Conservation (phyloP, 1,140 invertebrate species). For the Dinoponera quadriceps region DNA sequence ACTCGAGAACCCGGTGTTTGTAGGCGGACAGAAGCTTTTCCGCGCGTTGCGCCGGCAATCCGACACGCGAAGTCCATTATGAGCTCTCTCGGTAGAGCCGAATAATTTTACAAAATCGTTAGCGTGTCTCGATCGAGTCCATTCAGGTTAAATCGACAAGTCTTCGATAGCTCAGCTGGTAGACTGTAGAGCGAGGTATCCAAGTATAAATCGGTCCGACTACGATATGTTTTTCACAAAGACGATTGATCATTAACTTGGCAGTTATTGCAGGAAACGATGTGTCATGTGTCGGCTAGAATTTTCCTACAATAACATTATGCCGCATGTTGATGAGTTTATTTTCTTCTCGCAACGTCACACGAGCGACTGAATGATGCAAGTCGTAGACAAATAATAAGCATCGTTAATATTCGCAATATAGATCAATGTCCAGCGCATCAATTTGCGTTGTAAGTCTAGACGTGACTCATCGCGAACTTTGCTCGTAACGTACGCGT, state of each 20-base stretch:
- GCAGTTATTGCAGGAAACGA: neutral
- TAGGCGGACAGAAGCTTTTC: conserved; percentile 11
- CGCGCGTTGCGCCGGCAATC: conserved; percentile 27
- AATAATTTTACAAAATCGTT: conserved; percentile 44
- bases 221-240: neutral
- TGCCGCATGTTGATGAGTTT: neutral
- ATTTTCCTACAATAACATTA: neutral
- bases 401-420: conserved; percentile 35
- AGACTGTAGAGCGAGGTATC: too few species aligned
- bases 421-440: conserved; percentile 31
- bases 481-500: conserved; percentile 11
- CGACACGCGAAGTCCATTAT: conserved; percentile 48
- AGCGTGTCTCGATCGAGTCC: conserved; percentile 48
- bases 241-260: neutral
- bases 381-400: conserved; percentile 44
- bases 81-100: conserved; percentile 2
- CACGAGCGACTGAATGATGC: neutral
- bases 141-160: conserved; percentile 35
- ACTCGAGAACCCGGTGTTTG: conserved; percentile 27
- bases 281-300: neutral
- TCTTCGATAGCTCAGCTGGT: too few species aligned
- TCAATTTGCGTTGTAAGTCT: conserved; percentile 33
- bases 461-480: conserved; percentile 38
- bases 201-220: too few species aligned
- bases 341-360: neutral